Base-by-base conservation (phyloP, 2,113 vertebrate genomes). In the Neogale vison region DNA sequence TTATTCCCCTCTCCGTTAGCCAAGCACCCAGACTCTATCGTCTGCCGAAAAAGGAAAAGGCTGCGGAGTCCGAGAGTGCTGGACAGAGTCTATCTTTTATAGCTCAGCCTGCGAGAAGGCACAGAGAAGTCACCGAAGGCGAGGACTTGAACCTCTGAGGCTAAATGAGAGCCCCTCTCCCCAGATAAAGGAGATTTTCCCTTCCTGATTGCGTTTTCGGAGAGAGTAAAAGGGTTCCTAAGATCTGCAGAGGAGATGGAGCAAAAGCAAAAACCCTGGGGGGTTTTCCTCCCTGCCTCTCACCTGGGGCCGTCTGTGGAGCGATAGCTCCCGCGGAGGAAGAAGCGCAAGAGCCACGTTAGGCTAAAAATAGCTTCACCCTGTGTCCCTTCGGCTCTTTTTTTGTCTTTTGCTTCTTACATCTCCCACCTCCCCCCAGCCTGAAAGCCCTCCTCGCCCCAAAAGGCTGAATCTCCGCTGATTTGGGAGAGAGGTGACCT, bases 161-260 rank as follows among this genome's bases (percentile, higher is more conserved):
- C 80, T 95, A 96, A 98, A 97, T 98, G 97, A 97, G 96, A 94
- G 26, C 10, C 80, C 97, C 97, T 96, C 98, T 98, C 96, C 93
- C 88, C 98, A 98, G 98, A 99, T 98, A 99, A 99, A 99, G 97
- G 82, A 97, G 92, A 86, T 97, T 98, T 98, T 34, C 94, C 95
- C 88, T 93, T 85, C 77, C 97, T 2, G 86, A 11, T 36, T 13
- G 72, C 88, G 93, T 96, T 98, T 98, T 91, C 57, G 81, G 79
- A 84, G 91, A 99, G 98, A 99, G 98, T 98, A 99, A 99, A 99
- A 99, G 97, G 81, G 88, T 81, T 45, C 39, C 96, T 96, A 97
- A 94, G 52, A 95, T 80, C 36, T 91, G 91, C 85, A 0, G 0
- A 47, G 80, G 88, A 95, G 95, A 92, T 8, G 80, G 88, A 92